Conservation (phyloP, 2,113 vertebrate species). For the Paraplagusia blochii region DNA sequence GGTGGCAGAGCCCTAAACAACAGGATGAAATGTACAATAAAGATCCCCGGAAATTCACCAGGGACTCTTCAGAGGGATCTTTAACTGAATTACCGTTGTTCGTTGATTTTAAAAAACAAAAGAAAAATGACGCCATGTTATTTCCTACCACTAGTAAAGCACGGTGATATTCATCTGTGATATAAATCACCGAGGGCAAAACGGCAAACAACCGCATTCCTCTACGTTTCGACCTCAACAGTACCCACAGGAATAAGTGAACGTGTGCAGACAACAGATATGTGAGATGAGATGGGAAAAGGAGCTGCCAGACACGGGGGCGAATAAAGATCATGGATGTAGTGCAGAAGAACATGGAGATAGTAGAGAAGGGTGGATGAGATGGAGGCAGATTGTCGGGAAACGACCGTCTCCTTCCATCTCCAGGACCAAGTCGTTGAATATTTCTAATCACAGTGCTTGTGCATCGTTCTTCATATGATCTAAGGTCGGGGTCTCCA, state of each 20-base stretch:
- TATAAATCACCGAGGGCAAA: background rate
- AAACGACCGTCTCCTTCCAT: no score
- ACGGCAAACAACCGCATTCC: background rate
- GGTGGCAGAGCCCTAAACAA: background rate
- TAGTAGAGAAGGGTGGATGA: no score
- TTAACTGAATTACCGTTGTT: background rate
- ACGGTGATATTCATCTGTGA: background rate
- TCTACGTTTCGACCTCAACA: background rate
- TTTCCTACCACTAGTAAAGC: background rate
- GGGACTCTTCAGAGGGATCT: no score
- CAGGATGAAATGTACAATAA: background rate
- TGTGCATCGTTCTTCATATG: conserved; percentile 28
- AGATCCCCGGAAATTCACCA: background rate
- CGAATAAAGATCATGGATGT: no score
- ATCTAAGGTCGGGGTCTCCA: no score
- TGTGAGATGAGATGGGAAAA: no score
- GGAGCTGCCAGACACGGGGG: no score
- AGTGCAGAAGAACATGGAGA: no score
- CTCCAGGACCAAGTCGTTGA: background rate
- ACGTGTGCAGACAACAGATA: no score
- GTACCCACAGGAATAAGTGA: conserved; percentile 21
- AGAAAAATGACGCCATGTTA: background rate
- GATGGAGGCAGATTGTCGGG: no score
- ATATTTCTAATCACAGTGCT: conserved; percentile 35
- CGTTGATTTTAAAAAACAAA: background rate